Conservation (phyloP, 2,888 invertebrate species). For the Baronia brevicornis region DNA sequence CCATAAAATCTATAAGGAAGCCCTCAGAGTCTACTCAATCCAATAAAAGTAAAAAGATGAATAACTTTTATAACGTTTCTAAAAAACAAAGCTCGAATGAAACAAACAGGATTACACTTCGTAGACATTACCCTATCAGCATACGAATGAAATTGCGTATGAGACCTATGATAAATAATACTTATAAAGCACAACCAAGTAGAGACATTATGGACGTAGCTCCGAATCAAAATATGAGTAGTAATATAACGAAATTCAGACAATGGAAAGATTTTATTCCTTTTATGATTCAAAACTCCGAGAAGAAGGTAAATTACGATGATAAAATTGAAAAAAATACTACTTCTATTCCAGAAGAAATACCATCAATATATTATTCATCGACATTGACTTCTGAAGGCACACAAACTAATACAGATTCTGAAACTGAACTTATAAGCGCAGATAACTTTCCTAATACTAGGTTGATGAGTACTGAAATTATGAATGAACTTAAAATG, state of each 20-base stretch:
- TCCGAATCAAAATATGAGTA: slow-evolving; percentile 43
- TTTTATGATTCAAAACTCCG: slow-evolving; percentile 30
- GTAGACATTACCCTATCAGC: slow-evolving; percentile 38
- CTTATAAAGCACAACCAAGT: slow-evolving; percentile 47
- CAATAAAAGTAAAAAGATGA: slow-evolving; percentile 10
- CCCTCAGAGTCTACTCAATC: too few relatives aligned
- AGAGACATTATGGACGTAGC: slow-evolving; percentile 51
- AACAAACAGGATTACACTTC: slow-evolving; percentile 25
- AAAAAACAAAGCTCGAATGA: slow-evolving; percentile 19
- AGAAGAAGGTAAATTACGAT: slow-evolving; percentile 24
- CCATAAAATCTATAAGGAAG: too few relatives aligned
- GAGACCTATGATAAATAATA: slow-evolving; percentile 43
- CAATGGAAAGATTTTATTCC: slow-evolving; percentile 48
- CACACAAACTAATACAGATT: slow-evolving; percentile 15
- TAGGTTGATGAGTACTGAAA: too few relatives aligned
- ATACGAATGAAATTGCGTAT: slow-evolving; percentile 49
- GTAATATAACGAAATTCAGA: slow-evolving; percentile 41
- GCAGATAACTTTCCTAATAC: slow-evolving; percentile 24
- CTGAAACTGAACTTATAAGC: slow-evolving; percentile 21
- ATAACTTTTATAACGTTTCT: slow-evolving; percentile 14
- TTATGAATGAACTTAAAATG: slow-evolving; percentile 17
- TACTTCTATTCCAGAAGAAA: slow-evolving; percentile 10
- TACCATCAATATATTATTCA: slow-evolving; percentile 1
- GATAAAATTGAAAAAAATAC: slow-evolving; percentile 17
- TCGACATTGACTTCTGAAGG: slow-evolving; percentile 7